phyloP scores from a whole-genome alignment of 2,797 vertebrate species.

The Morus bassanus region DNA sequence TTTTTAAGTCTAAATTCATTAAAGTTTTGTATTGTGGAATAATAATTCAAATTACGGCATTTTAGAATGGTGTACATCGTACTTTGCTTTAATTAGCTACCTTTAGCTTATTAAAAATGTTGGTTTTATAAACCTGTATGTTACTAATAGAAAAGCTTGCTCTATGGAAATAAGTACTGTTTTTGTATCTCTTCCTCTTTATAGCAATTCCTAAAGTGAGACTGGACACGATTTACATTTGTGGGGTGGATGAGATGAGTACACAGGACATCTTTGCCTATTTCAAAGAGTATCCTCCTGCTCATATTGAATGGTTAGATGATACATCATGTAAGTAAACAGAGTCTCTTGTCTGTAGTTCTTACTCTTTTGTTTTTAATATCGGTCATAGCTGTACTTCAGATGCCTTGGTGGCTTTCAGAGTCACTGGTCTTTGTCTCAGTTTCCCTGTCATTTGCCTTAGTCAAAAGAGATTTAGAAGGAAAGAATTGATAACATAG shows the following conservation, averaged over 20 bases:
- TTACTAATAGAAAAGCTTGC: background rate
- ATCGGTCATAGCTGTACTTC: background rate
- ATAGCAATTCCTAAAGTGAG: conserved; percentile 90
- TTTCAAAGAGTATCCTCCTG: conserved; percentile 95
- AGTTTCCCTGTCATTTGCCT: background rate
- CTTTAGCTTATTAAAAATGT: background rate
- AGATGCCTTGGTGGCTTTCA: background rate
- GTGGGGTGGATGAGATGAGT: conserved; percentile 96
- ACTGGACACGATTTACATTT: conserved; percentile 89
- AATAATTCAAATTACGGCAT: background rate
- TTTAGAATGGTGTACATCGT: background rate
- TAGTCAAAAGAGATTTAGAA: background rate
- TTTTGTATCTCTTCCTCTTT: conserved; percentile 36
- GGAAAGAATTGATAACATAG: background rate
- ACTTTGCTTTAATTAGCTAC: background rate
- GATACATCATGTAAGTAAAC: conserved; percentile 90
- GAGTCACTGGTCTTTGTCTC: background rate
- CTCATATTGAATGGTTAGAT: conserved; percentile 97
- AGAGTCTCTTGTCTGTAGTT: background rate
- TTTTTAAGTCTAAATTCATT: background rate
- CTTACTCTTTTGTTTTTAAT: background rate
- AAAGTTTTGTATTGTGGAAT: background rate
- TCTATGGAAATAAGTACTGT: background rate
- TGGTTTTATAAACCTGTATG: background rate
- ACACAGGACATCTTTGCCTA: conserved; percentile 94